Conservation (phyloP, 1,140 invertebrate species). For the Drosophila arawakana region DNA sequence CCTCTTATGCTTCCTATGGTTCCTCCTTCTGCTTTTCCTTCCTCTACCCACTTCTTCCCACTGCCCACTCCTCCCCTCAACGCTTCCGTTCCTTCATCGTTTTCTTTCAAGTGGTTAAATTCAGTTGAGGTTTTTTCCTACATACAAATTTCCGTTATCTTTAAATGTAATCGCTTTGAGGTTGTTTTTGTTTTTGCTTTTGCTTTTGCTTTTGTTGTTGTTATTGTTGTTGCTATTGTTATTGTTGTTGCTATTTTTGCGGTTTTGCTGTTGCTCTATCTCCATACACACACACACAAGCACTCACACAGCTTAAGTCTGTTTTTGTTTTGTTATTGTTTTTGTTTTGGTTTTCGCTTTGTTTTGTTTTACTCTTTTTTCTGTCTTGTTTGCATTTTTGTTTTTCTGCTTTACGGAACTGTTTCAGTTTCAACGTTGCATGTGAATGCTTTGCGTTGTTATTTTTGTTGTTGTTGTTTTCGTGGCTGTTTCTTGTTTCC, state of each 20-base stretch:
- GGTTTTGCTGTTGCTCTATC: conserved; percentile 45
- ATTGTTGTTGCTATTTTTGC: conserved; percentile 37
- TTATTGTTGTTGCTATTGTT: neutral
- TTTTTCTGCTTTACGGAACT: conserved; percentile 68
- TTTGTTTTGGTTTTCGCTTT: conserved; percentile 38
- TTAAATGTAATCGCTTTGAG: conserved; percentile 66
- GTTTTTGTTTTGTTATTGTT: conserved; percentile 38
- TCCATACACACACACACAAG: conserved; percentile 14
- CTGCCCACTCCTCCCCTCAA: neutral
- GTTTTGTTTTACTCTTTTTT: conserved; percentile 35
- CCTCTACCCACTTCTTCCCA: neutral
- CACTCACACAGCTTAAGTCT: conserved; percentile 22
- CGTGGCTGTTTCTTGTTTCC: conserved; percentile 66
- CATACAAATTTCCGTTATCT: conserved; percentile 61
- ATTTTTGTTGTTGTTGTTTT: conserved; percentile 37
- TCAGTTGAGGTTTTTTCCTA: conserved; percentile 29
- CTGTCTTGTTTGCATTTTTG: conserved; percentile 63
- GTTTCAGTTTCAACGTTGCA: conserved; percentile 70
- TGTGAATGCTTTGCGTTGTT: conserved; percentile 53
- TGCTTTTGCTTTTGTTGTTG: conserved; percentile 12
- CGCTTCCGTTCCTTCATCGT: neutral
- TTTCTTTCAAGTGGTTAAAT: conserved; percentile 29
- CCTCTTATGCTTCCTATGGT: neutral
- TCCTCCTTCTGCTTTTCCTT: neutral
- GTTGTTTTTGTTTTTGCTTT: conserved; percentile 40